phyloP scores from a whole-genome alignment of 2,113 vertebrate species.

The Poecile atricapillus region DNA sequence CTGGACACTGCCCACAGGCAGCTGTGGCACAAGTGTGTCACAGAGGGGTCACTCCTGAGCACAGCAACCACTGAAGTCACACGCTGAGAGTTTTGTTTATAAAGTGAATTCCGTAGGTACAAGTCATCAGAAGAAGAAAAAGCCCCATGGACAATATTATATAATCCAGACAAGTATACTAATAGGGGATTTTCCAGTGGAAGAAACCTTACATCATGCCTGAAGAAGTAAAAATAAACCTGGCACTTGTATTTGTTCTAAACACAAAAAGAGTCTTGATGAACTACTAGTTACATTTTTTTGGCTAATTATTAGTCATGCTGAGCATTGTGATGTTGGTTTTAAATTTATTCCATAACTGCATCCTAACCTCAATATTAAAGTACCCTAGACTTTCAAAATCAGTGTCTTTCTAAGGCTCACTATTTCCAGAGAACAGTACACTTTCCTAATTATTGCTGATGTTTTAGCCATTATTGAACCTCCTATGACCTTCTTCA shows the following conservation, averaged over 20 bases:
- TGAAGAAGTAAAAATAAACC: slow-evolving; percentile 56
- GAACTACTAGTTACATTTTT: slow-evolving; percentile 39
- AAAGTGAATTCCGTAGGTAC: neutral
- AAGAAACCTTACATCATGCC: slow-evolving; percentile 62
- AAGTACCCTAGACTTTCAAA: neutral
- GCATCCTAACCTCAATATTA: slow-evolving; percentile 22
- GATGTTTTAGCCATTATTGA: slow-evolving; percentile 43
- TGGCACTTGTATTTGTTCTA: slow-evolving; percentile 40
- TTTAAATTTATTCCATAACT: slow-evolving; percentile 34
- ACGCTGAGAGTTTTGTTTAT: slow-evolving; percentile 26
- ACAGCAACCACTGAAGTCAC: neutral
- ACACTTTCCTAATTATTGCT: slow-evolving; percentile 28
- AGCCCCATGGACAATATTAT: slow-evolving; percentile 15
- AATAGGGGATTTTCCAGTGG: slow-evolving; percentile 64
- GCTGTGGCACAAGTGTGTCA: neutral
- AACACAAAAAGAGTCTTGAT: slow-evolving; percentile 39
- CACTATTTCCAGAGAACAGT: slow-evolving; percentile 48
- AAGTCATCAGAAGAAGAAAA: slow-evolving; percentile 45
- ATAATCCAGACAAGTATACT: slow-evolving; percentile 45
- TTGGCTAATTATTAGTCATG: slow-evolving; percentile 52
- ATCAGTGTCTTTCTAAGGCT: neutral
- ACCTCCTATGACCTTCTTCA: neutral
- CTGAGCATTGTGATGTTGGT: neutral
- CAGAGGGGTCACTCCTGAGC: neutral
- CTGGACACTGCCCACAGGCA: neutral